Evolutionary conservation across 1,140 invertebrate genomes (phyloP).

Genomic region (Diuraphis noxia): DNA sequence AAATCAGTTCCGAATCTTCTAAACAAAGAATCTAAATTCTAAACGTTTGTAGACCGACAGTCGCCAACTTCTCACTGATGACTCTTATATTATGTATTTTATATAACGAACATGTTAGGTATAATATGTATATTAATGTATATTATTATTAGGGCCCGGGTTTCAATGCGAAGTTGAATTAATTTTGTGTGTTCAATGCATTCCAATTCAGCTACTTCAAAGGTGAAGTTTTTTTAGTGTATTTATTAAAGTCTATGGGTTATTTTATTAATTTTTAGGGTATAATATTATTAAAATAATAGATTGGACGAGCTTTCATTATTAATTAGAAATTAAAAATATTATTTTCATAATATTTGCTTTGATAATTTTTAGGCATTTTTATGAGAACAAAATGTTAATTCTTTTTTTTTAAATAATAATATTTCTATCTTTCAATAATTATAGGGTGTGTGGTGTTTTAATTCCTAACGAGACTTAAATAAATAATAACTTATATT

Average conservation of each 20-base stretch:
- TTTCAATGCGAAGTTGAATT: not conserved
- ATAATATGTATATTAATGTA: too few relatives aligned
- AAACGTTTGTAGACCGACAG: not conserved
- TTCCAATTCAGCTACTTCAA: not conserved
- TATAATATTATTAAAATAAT: too few relatives aligned
- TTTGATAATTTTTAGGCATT: not conserved
- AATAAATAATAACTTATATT: not conserved
- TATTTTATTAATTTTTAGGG: not conserved
- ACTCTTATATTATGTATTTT: not conserved
- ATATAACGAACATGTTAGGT: not conserved
- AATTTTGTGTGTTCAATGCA: not conserved
- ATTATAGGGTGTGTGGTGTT: not conserved
- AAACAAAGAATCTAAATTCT: not conserved
- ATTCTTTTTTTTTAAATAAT: not conserved
- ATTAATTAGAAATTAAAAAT: not conserved
- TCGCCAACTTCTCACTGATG: too few relatives aligned
- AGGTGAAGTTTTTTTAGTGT: not conserved
- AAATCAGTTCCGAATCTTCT: not conserved
- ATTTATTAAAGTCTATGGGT: rapidly evolving
- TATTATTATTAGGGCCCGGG: not conserved
- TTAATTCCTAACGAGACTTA: not conserved
- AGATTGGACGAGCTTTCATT: not conserved
- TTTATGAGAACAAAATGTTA: not conserved
- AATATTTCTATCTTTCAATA: not conserved
- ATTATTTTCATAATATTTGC: not conserved